Evolutionary conservation across 2,888 invertebrate genomes (phyloP).

Genomic region (Atherix ibis): DNA sequence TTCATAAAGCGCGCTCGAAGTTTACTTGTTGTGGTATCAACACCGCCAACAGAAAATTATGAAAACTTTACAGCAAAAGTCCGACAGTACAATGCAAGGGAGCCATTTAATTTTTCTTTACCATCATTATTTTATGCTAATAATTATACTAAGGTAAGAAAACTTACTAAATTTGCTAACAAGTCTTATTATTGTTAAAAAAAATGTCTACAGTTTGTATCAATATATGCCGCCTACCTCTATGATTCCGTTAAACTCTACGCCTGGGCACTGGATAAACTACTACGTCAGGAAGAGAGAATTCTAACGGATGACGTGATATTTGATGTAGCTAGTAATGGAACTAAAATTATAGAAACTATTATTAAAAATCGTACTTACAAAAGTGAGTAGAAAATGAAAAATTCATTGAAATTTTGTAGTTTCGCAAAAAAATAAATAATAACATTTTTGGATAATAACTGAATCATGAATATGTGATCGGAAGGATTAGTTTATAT

Average conservation of each 20-base stretch:
- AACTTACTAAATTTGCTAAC: no score
- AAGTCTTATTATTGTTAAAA: constrained; percentile 4
- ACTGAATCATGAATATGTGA: no score
- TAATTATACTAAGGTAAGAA: constrained; percentile 36
- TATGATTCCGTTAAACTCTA: constrained; percentile 91
- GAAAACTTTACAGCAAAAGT: constrained; percentile 67
- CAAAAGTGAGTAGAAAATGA: constrained; percentile 54
- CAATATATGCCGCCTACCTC: constrained; percentile 83
- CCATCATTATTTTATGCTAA: constrained; percentile 40
- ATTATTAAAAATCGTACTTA: constrained; percentile 75
- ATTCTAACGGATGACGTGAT: constrained; percentile 45
- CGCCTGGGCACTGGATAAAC: constrained; percentile 65
- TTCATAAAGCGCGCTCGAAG: constrained; percentile 56
- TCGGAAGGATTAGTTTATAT: no score
- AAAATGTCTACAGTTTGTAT: constrained; percentile 51
- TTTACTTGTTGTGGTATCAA: constrained; percentile 74
- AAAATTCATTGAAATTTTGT: no score
- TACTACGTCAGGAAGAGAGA: constrained; percentile 42
- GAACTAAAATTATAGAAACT: constrained; percentile 69
- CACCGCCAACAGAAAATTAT: constrained; percentile 60
- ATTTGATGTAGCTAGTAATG: constrained; percentile 60
- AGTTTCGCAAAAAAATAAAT: no score
- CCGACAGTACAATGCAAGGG: constrained; percentile 54
- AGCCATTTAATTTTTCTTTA: constrained; percentile 65
- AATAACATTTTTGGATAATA: no score